Evolutionary conservation across 2,113 vertebrate genomes (phyloP), one percentile per base, ranked within the genome.

Genomic region (Aegotheles bennettii): DNA sequence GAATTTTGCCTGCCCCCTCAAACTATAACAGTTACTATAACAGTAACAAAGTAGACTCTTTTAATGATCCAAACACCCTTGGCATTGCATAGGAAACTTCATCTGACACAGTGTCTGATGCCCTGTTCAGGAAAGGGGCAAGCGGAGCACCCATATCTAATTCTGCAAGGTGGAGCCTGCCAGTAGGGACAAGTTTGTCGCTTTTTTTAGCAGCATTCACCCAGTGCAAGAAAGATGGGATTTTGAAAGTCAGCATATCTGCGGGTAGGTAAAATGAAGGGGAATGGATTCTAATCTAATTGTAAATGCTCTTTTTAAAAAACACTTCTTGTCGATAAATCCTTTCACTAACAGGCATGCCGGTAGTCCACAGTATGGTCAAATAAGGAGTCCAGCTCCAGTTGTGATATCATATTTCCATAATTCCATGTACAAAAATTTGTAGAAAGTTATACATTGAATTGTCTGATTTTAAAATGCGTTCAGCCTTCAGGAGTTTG

Each of bases 231-330:
- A 80, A 95, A 73, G 43, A 91, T 23, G 17, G 45, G 61, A 35
- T 85, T 81, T 96, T 94, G 83, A 88, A 95, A 94, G 85, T 91
- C 96, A 95, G 90, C 93, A 45, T 95, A 95, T 61, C 71, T 12
- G 29, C 14, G 10, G 40, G 74, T 71, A 84, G 69, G 60, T 60
- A 97, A 97, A 96, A 85, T 90, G 87, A 97, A 97, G 93, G 79
- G 54, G 74, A 94, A 94, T 86, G 59, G 67, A 95, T 96, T 96
- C 69, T 94, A 97, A 89, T 95, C 76, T 89, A 97, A 88, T 96
- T 96, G 96, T 92, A 94, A 94, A 94, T 96, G 77, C 36, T 57
- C 81, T 90, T 67, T 23, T 95, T 97, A 91, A 24, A 90, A 90
- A 97, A 92, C 28, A 31, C 76, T 73, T 65, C 83, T 92, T 94